Evolutionary conservation across 2,888 invertebrate species (phyloP), one percentile per base, ranked within the genome.

Genomic region (Kryphioiulus occultus): DNA sequence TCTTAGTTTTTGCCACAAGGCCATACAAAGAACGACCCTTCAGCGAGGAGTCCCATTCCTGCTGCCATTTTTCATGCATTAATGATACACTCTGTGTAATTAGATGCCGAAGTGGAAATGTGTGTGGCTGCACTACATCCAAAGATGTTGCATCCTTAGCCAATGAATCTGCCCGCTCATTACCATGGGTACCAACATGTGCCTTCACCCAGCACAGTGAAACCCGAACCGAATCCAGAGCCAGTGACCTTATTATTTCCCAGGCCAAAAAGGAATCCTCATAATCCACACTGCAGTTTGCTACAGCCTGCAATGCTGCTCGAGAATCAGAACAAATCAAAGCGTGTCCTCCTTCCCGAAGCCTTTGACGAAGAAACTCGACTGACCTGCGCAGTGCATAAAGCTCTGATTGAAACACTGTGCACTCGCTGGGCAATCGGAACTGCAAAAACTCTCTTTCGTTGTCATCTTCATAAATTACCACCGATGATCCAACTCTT

Each of bases 11-110:
- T 0, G 0, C 4, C 0, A 53, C n/a, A 53, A 53, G n/a, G 1
- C 5, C 4, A 53, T n/a, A 53, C 19, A 53, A 4, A 0, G 0
- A n/a, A 3, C 53, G 19, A 4, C n/a, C 53, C 0, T 0, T 53
- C 0, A 3, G n/a, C 0, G n/a, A 19, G 0, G 0, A 3, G 0
- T 53, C n/a, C n/a, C 53, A 53, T 0, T 0, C 5, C 1, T 2
- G n/a, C 0, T n/a, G 53, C 53, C 53, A 53, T 0, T 5, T 4
- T 3, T 0, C 1, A 0, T n/a, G 15, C 17, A 12, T 12, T 15
- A 17, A 0, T 1, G 3, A 0, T 1, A 0, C 3, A 0, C 15
- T 10, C 3, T 15, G 15, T 1, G 15, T 15, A 0, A 0, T 47
- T 47, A 47, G 47, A 0, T 12, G 12, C 17, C 0, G 3, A 0